phyloP scores from a whole-genome alignment of 2,113 vertebrate genomes.

The Malurus alboscapulatus region DNA sequence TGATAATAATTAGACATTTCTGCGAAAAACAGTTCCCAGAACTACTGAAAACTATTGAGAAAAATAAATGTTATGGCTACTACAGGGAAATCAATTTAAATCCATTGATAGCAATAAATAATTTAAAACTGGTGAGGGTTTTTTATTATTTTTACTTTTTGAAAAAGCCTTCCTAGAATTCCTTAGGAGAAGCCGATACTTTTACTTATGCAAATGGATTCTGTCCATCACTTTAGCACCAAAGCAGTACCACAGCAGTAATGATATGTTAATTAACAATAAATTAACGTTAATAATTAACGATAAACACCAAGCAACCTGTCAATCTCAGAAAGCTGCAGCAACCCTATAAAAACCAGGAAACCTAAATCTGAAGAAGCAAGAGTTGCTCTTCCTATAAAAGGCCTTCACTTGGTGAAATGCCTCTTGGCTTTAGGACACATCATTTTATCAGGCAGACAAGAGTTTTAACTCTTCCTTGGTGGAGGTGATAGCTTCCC shows the following conservation, averaged over 20 bases:
- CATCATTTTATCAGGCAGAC: not conserved
- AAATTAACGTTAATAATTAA: not conserved
- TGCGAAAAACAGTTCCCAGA: slow-evolving; percentile 60
- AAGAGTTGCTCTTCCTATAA: not conserved
- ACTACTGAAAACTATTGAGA: slow-evolving; percentile 28
- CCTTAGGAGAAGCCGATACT: not conserved
- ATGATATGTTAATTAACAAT: not conserved
- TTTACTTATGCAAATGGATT: not conserved
- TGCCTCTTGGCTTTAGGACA: not conserved
- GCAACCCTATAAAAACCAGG: not conserved
- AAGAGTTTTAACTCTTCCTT: not conserved
- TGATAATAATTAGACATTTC: slow-evolving; percentile 56
- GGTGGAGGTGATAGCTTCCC: not conserved
- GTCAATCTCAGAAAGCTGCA: not conserved
- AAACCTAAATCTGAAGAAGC: not conserved
- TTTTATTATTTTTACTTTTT: not conserved
- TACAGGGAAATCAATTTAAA: slow-evolving; percentile 8
- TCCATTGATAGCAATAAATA: not conserved
- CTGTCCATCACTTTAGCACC: not conserved
- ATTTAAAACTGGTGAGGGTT: not conserved
- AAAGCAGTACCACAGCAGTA: not conserved
- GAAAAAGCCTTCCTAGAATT: not conserved
- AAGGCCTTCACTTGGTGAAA: not conserved
- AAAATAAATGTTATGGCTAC: slow-evolving; percentile 20
- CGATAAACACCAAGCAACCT: not conserved